These are phyloP conservation scores for Pecten maximus DNA, from an alignment of 2,888 invertebrate species.

Conservation along the genomic window DNA sequence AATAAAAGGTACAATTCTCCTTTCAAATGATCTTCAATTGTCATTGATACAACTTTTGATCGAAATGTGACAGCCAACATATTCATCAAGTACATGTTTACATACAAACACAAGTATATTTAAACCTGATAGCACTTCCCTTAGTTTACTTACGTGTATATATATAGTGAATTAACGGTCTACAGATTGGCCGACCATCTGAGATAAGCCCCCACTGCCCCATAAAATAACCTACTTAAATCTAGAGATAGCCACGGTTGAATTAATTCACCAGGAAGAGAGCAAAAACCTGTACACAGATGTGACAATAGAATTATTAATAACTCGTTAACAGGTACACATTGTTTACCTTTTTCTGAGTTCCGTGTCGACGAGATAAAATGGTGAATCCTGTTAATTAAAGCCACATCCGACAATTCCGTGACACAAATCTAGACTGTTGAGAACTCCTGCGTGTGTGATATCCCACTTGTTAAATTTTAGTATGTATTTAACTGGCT, in stretches of 20 bases:
- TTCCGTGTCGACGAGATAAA: neutral
- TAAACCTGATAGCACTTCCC: neutral
- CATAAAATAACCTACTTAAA: constrained; percentile 35
- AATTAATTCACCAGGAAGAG: neutral
- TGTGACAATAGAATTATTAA: neutral
- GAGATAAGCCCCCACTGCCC: neutral
- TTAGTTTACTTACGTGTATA: neutral
- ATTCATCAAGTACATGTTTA: neutral
- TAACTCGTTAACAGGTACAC: neutral
- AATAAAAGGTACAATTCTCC: neutral
- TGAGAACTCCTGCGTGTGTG: neutral
- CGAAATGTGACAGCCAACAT: neutral
- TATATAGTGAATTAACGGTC: neutral
- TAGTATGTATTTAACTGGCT: neutral
- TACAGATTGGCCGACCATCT: neutral
- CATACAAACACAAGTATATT: neutral
- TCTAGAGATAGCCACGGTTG: neutral
- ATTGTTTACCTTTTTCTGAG: neutral
- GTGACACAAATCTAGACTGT: neutral
- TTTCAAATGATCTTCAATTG: neutral
- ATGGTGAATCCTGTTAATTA: neutral
- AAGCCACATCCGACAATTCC: neutral
- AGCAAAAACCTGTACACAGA: neutral
- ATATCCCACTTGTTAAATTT: constrained; percentile 18
- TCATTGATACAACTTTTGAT: neutral